Evolutionary conservation across 2,888 invertebrate species (phyloP), one percentile per base, ranked within the genome.

Genomic region (Lasioglossum calceatum): DNA sequence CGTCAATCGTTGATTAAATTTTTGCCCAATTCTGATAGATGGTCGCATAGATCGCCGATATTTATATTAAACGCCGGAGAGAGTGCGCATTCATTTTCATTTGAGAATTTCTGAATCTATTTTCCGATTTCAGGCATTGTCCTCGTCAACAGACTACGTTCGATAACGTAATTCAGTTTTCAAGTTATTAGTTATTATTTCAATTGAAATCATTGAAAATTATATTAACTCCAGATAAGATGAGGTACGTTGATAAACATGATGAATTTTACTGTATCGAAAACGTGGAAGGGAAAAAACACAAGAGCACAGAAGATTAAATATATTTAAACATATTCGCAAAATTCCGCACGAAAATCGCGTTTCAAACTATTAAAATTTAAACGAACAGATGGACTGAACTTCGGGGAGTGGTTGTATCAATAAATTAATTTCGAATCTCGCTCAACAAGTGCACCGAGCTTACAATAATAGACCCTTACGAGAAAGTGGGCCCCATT

Each of bases 401-500:
- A 64, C 4, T 7, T 27, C 32, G 7, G 32, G 32, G 16, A 64
- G 64, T 32, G 64, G 64, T 32, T 32, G 7, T 32, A 64, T 64
- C 64, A 64, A 64, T 64, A 64, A 64, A 64, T 32, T 64, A 32
- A 64, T 32, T 64, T 64, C 14, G 32, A 79, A 7, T 42, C n/a
- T 42, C 73, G 32, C 27, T 47, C 54, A 50, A 32, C 8, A 19
- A 58, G 23, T 7, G 39, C 54, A 19, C 50, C 3, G 47, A 47
- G 47, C 27, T n/a, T 16, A 27, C 32, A 47, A 73, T 32, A 12
- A 36, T 64, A 32, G 32, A 64, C 27, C 64, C 64, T 72, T 82
- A 74, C 67, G 16, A 16, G 58, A 47, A 71, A 67, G 67, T 32
- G 64, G 64, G 54, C 3, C 64, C 64, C 64, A 64, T 64, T 64